phyloP scores from a whole-genome alignment of 2,888 invertebrate genomes.

The Drosophila diplacantha region DNA sequence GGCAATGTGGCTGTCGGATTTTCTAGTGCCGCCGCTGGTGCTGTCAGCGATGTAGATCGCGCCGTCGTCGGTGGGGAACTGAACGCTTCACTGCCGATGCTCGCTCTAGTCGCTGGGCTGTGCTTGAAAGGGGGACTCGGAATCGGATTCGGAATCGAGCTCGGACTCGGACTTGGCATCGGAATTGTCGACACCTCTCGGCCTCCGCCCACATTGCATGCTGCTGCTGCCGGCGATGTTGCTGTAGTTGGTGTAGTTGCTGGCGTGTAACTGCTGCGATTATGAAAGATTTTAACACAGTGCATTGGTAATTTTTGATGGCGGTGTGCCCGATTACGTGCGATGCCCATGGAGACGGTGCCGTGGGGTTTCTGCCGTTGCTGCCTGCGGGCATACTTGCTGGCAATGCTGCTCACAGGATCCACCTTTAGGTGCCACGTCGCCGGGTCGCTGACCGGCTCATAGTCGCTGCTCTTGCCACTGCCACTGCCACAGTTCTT shows the following conservation, averaged over 20 bases:
- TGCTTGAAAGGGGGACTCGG: slow-evolving; percentile 12
- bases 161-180: slow-evolving; percentile 17
- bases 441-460: slow-evolving; percentile 56
- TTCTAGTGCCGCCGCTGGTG: slow-evolving; percentile 25
- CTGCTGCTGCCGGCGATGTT: slow-evolving; percentile 1
- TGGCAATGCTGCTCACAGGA: slow-evolving; percentile 75
- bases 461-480: slow-evolving; percentile 29
- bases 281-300: slow-evolving; percentile 76
- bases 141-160: slow-evolving; percentile 9
- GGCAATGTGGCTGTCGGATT: slow-evolving; percentile 37
- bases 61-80: slow-evolving; percentile 66
- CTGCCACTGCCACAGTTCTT: slow-evolving; percentile 44
- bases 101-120: slow-evolving; percentile 38
- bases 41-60: slow-evolving; percentile 56
- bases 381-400: slow-evolving; percentile 73
- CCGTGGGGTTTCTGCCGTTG: slow-evolving; percentile 65
- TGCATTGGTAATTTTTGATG: slow-evolving; percentile 76
- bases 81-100: slow-evolving; percentile 37
- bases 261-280: slow-evolving; percentile 67
- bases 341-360: slow-evolving; percentile 62
- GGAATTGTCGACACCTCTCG: slow-evolving; percentile 23
- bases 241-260: slow-evolving; percentile 11
- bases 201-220: slow-evolving; percentile 30
- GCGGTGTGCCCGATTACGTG: slow-evolving; percentile 70
- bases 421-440: slow-evolving; percentile 51